These are phyloP conservation scores for Pinna nobilis DNA, from an alignment of 1,140 invertebrate genomes.

Conservation along the genomic window DNA sequence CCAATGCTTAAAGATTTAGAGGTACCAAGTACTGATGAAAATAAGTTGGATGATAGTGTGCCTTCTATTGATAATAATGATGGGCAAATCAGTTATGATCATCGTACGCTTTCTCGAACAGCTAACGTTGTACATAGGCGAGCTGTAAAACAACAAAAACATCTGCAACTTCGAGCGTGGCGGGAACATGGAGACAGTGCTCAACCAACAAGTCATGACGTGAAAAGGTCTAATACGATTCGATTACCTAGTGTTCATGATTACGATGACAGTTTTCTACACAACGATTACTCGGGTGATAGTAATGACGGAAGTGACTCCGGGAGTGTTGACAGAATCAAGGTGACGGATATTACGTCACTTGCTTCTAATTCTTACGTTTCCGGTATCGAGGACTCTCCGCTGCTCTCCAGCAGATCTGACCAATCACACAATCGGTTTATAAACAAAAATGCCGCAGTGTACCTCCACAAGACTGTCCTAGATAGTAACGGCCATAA, in stretches of 20 bases:
- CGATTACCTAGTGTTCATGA: slow-evolving; percentile 43
- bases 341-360: background rate
- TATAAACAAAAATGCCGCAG: background rate
- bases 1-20: background rate
- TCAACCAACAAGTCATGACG: slow-evolving; percentile 4
- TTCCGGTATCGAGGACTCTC: background rate
- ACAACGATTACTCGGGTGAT: slow-evolving; percentile 18
- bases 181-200: background rate
- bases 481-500: background rate
- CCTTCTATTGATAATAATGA: background rate
- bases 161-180: too few species aligned
- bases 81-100: background rate
- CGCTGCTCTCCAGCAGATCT: slow-evolving; percentile 5
- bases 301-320: background rate
- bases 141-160: slow-evolving; percentile 16
- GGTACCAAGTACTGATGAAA: background rate
- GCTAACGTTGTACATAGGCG: slow-evolving; percentile 39
- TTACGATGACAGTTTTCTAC: slow-evolving; percentile 16
- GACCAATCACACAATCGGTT: background rate
- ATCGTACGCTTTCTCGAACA: slow-evolving; percentile 3
- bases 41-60: slow-evolving; percentile 4
- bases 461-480: background rate
- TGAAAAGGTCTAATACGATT: slow-evolving; percentile 9
- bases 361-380: background rate
- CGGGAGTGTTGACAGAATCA: background rate